These are phyloP conservation scores for Ctena decussata DNA, from an alignment of 2,888 invertebrate species.

Conservation along the genomic window DNA sequence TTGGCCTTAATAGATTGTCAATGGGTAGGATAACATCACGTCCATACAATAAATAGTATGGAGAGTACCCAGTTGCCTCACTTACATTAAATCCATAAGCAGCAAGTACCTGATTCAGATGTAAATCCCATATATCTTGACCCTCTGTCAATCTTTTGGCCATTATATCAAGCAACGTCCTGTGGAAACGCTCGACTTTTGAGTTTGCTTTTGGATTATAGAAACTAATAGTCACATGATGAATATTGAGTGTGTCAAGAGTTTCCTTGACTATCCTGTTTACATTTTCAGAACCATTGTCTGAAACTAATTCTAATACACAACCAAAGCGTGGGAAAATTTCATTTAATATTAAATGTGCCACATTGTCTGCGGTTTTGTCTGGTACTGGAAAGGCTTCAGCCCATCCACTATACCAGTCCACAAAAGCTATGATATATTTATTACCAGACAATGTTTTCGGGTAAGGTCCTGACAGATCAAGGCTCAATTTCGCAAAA, in stretches of 20 bases:
- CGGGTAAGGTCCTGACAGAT: conserved; percentile 35
- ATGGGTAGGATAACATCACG: conserved; percentile 54
- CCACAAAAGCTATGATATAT: conserved; percentile 45
- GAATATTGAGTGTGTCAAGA: conserved; percentile 24
- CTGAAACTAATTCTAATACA: conserved; percentile 41
- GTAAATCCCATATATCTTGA: conserved; percentile 44
- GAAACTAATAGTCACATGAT: conserved; percentile 33
- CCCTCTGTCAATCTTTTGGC: conserved; percentile 23
- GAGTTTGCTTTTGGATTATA: conserved; percentile 28
- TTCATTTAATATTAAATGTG: conserved; percentile 33
- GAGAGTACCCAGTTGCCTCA: conserved; percentile 38
- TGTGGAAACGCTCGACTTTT: conserved; percentile 38
- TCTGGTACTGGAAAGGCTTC: conserved; percentile 40
- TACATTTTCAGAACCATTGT: conserved; percentile 43
- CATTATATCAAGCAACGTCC: conserved; percentile 32
- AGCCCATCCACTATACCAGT: conserved; percentile 26
- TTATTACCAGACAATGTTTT: conserved; percentile 38
- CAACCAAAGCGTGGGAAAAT: conserved; percentile 38
- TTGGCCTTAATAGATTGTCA: conserved; percentile 52
- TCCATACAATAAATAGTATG: conserved; percentile 55
- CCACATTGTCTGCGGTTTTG: conserved; percentile 37
- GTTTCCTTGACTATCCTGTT: conserved; percentile 35
- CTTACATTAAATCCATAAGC: conserved; percentile 48
- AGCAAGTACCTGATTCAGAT: conserved; percentile 52
- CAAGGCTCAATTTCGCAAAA: conserved; percentile 20